A percentile compares a stretch with the other conserved stretches of the same genome.
phyloP scores from a whole-genome alignment of 2,888 invertebrate species.

The Drosophila trichaetosa region DNA sequence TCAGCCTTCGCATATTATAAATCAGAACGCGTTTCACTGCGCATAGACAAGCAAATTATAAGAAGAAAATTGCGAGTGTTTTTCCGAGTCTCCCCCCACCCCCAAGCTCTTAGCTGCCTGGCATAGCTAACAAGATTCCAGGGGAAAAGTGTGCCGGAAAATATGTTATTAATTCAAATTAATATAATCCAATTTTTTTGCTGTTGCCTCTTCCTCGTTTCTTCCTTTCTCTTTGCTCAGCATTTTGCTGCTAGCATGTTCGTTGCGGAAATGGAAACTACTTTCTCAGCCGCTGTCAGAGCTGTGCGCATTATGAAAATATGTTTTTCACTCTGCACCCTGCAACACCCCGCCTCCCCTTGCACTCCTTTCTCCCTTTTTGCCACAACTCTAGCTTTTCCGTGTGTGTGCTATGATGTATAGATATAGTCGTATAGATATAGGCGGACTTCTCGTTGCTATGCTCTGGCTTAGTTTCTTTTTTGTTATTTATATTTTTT shows the following conservation, averaged over 20 bases:
- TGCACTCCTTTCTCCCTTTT: background rate
- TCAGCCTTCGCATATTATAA: constrained; percentile 39
- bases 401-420: constrained; percentile 53
- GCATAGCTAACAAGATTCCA: constrained; percentile 55
- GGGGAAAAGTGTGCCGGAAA: constrained; percentile 66
- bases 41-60: constrained; percentile 47
- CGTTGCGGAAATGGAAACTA: constrained; percentile 71
- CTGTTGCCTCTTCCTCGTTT: constrained; percentile 2
- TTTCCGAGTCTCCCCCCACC: background rate
- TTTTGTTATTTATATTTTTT: constrained; percentile 2
- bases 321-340: constrained; percentile 44
- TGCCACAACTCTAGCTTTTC: background rate
- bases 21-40: constrained; percentile 35
- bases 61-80: constrained; percentile 35
- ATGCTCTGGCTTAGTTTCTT: constrained; percentile 12
- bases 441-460: constrained; percentile 38
- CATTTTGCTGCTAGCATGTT: constrained; percentile 18
- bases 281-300: constrained; percentile 61
- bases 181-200: constrained; percentile 78
- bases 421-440: constrained; percentile 66
- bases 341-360: background rate
- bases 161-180: constrained; percentile 84
- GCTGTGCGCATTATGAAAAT: constrained; percentile 49
- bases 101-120: background rate
- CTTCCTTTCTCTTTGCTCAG: constrained; percentile 6